Percentiles rank a stretch among this genome's conserved stretches.
phyloP scores from a whole-genome alignment of 2,113 vertebrate species.

The Micronycteris hirsuta region DNA sequence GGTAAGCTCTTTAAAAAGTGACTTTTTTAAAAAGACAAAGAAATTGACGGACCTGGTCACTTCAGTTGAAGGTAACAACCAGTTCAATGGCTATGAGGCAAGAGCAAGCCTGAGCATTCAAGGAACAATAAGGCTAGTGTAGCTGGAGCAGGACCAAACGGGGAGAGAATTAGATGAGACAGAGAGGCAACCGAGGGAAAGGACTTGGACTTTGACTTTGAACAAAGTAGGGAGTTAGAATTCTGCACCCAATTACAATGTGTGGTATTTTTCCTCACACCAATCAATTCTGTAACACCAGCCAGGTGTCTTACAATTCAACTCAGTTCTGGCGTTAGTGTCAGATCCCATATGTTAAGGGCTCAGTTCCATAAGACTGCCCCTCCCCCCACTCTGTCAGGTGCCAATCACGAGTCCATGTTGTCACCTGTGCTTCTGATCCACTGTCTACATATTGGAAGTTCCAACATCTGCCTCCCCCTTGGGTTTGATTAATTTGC shows the following conservation, averaged over 20 bases:
- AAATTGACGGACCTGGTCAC: neutral
- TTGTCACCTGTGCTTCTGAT: neutral
- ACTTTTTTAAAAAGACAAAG: neutral
- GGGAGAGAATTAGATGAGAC: neutral
- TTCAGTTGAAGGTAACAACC: neutral
- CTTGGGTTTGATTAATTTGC: neutral
- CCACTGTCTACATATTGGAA: neutral
- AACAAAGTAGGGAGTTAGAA: neutral
- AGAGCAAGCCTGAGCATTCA: neutral
- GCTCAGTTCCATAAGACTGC: neutral
- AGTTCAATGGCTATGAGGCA: neutral
- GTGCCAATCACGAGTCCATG: neutral
- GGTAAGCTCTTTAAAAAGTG: neutral
- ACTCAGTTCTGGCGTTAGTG: neutral
- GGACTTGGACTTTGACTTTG: neutral
- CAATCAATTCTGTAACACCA: neutral
- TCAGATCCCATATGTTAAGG: neutral
- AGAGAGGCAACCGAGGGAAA: neutral
- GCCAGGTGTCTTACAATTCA: neutral
- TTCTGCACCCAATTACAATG: neutral
- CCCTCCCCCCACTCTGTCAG: fast-evolving
- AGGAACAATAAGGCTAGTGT: neutral
- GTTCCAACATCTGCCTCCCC: neutral
- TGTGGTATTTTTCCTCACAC: neutral
- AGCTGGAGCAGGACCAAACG: neutral